phyloP scores from a whole-genome alignment of 2,888 invertebrate species.

The Diadegma fenestrale region DNA sequence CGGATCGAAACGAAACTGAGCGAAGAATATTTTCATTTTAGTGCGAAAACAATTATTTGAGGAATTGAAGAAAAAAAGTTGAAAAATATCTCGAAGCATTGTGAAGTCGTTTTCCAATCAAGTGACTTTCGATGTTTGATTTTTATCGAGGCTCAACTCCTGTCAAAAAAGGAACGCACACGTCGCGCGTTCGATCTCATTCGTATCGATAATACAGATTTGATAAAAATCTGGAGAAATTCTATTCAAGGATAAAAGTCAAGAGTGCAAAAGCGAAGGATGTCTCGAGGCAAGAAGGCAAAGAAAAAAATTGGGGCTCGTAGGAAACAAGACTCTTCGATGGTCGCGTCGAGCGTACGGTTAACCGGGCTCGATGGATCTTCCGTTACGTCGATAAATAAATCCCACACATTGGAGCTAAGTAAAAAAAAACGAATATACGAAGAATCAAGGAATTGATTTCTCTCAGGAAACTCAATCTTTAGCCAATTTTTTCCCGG shows the following conservation, averaged over 20 bases:
- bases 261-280: background rate
- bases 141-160: conserved; percentile 2
- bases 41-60: background rate
- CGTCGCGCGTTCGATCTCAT: background rate
- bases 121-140: conserved; percentile 28
- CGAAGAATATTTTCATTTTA: background rate
- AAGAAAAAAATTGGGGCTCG: conserved; percentile 63
- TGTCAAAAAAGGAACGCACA: conserved; percentile 37
- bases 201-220: conserved; percentile 26
- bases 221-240: conserved; percentile 24
- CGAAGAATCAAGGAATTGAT: background rate
- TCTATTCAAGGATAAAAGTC: background rate
- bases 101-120: conserved; percentile 26
- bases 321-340: conserved; percentile 49
- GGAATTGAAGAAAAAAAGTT: background rate
- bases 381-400: conserved; percentile 42
- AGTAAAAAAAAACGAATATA: conserved; percentile 33
- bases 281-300: conserved; percentile 68
- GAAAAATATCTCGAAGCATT: conserved; percentile 14
- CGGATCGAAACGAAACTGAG: background rate
- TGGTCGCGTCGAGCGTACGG: conserved; percentile 25
- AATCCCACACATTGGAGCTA: conserved; percentile 40
- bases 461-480: background rate
- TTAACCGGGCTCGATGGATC: conserved; percentile 33
- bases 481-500: background rate